Conservation (phyloP, 2,888 invertebrate genomes). For the Choreutis nemorana region DNA sequence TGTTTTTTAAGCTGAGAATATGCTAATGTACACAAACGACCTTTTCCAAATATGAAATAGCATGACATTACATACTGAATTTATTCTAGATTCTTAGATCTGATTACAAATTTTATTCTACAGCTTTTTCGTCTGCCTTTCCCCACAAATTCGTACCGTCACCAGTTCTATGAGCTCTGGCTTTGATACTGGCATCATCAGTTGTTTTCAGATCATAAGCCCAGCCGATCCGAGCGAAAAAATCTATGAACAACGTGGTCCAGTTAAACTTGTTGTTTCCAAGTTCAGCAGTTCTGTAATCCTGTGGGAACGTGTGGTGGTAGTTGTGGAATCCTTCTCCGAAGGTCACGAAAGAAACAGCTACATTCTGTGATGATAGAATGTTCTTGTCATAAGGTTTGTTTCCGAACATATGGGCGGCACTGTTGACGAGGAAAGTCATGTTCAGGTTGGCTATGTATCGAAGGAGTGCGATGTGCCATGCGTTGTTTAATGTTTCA, state of each 20-base stretch:
- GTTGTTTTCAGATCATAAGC: slow-evolving; percentile 31
- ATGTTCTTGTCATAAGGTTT: slow-evolving; percentile 47
- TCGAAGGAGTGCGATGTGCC: slow-evolving; percentile 53
- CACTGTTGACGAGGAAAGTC: slow-evolving; percentile 73
- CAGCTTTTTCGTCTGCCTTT: slow-evolving; percentile 8
- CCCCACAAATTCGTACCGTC: slow-evolving; percentile 23
- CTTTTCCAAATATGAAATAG: too few relatives aligned
- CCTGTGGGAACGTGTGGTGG: slow-evolving; percentile 34
- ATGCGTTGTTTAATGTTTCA: slow-evolving; percentile 50
- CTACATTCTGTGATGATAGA: slow-evolving; percentile 19
- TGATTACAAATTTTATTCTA: too few relatives aligned
- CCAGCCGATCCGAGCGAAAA: slow-evolving; percentile 32
- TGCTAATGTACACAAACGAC: too few relatives aligned
- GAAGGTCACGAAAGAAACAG: slow-evolving; percentile 16
- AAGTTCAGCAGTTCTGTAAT: slow-evolving; percentile 31
- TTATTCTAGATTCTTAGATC: too few relatives aligned
- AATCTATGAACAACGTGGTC: slow-evolving; percentile 27
- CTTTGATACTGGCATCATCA: slow-evolving; percentile 17
- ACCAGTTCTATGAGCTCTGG: slow-evolving; percentile 22
- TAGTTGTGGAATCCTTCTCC: slow-evolving; percentile 41
- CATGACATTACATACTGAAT: too few relatives aligned
- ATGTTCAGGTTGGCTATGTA: slow-evolving; percentile 65
- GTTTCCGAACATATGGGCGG: slow-evolving; percentile 62
- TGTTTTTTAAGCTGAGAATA: too few relatives aligned
- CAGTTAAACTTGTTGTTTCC: slow-evolving; percentile 28